A percentile compares a stretch with the other conserved stretches of the same genome.
Evolutionary conservation across 2,888 invertebrate genomes (phyloP).

Genomic region (Tiliacea citrago): DNA sequence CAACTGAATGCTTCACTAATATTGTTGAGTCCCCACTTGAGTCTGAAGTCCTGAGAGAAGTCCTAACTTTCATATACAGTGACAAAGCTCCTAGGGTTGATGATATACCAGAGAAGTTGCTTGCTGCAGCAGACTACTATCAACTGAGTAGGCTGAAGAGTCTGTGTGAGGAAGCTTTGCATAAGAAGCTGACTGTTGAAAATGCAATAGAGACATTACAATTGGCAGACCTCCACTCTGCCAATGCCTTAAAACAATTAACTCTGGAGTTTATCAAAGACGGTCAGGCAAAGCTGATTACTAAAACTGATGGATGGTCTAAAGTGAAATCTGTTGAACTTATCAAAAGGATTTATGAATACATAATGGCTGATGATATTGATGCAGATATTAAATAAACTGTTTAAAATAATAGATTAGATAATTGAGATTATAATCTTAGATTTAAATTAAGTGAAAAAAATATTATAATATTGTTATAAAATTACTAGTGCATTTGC

Average conservation of each 20-base stretch:
- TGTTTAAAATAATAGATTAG: neutral
- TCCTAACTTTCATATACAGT: slow-evolving; percentile 85
- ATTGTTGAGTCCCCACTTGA: slow-evolving; percentile 83
- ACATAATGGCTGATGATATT: slow-evolving; percentile 83
- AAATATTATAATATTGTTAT: neutral
- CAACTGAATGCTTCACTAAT: slow-evolving; percentile 84
- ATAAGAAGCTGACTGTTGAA: slow-evolving; percentile 85
- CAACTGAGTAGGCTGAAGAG: slow-evolving; percentile 84
- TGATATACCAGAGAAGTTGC: slow-evolving; percentile 84
- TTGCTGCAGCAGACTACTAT: slow-evolving; percentile 87
- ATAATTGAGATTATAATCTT: neutral
- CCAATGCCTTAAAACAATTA: slow-evolving; percentile 79
- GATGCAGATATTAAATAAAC: slow-evolving; percentile 79
- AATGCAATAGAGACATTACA: slow-evolving; percentile 87
- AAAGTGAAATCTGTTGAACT: slow-evolving; percentile 84
- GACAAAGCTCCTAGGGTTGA: slow-evolving; percentile 86
- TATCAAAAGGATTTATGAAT: slow-evolving; percentile 86
- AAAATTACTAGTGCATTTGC: slow-evolving; percentile 9
- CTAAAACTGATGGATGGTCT: slow-evolving; percentile 85
- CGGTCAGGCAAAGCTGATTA: slow-evolving; percentile 85
- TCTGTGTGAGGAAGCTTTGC: slow-evolving; percentile 85
- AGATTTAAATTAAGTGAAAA: slow-evolving; percentile 4
- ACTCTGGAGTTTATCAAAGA: slow-evolving; percentile 87
- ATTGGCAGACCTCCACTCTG: slow-evolving; percentile 85
- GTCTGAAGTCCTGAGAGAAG: slow-evolving; percentile 83